A percentile compares a stretch with the other conserved stretches of the same genome.
Conservation (phyloP, 2,113 vertebrate species). For the Epinephelus moara region DNA sequence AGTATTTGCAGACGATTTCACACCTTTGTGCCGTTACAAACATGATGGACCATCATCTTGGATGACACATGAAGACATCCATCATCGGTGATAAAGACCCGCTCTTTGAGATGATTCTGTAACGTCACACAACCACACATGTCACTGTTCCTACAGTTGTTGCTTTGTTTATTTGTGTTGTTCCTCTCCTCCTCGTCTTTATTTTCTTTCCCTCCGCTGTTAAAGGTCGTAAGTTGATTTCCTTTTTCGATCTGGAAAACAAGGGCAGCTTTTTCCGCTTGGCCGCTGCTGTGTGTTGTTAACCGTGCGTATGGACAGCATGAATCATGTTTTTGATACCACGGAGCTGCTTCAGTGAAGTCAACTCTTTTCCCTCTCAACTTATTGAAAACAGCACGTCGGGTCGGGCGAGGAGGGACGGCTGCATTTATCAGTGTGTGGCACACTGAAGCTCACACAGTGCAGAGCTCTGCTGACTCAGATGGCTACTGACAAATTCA, state of each 20-base stretch:
- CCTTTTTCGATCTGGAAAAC: slow-evolving; percentile 76
- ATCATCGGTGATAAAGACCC: background rate
- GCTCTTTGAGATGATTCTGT: slow-evolving; percentile 13
- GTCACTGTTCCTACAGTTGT: slow-evolving; percentile 58
- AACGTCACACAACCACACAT: slow-evolving; percentile 37
- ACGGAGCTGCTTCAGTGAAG: slow-evolving; percentile 47
- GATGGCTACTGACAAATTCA: background rate
- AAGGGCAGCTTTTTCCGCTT: slow-evolving; percentile 75
- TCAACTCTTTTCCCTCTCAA: slow-evolving; percentile 59
- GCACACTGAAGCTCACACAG: background rate
- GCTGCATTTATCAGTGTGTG: slow-evolving; percentile 12
- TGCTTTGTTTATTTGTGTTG: slow-evolving; percentile 70
- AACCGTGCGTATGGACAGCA: slow-evolving; percentile 59
- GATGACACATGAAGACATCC: slow-evolving; percentile 16
- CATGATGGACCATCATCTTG: no score
- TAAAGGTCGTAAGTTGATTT: slow-evolving; percentile 74
- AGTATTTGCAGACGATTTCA: no score
- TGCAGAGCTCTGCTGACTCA: background rate
- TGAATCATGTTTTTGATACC: slow-evolving; percentile 76
- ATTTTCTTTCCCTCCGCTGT: slow-evolving; percentile 56
- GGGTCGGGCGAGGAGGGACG: slow-evolving; percentile 12
- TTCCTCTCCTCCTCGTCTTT: slow-evolving; percentile 48
- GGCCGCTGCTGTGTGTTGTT: slow-evolving; percentile 61
- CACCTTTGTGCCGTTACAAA: no score
- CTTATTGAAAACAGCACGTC: slow-evolving; percentile 73